Evolutionary conservation across 2,797 vertebrate genomes (phyloP), one percentile per base, ranked within the genome.

Genomic region (Megaceryle alcyon): DNA sequence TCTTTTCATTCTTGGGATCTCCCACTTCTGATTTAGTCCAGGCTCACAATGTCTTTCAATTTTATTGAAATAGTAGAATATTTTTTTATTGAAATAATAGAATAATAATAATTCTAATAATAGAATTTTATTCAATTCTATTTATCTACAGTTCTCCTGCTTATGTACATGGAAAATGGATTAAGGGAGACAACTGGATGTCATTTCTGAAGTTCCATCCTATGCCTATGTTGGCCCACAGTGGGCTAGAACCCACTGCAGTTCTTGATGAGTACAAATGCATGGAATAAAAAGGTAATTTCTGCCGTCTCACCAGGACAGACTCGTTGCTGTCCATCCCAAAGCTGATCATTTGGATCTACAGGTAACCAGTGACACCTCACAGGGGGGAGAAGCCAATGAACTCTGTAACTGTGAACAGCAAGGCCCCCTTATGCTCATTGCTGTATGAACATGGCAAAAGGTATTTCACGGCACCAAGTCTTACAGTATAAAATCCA

Each of bases 121-220:
- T 35, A 35, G 35, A 35, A 35, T 35, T 35, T 35, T 35, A 35
- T 35, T 35, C 35, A 35, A 35, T 35, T 57, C 35, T 43, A 2
- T 64, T 86, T 39, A 56, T 59, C 7, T 26, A 57, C 33, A 73
- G 19, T 26, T 57, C 37, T 66, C 14, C 37, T 53, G 48, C 49
- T 51, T 44, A 44, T 3, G 5, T 4, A 3, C 56, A 33, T 4
- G 25, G 39, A 43, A 80, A 44, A 0, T 5, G 17, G 15, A 1
- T n/a, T n/a, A 33, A 33, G 18, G 63, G 23, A 9, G 25, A 43
- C 20, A 83, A 56, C 6, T 14, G 21, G 7, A 16, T 1, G 6
- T 12, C 9, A 17, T 33, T 71, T 37, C 5, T 11, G 12, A 65
- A 48, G 25, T 15, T 19, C 15, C 44, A 35, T 20, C 49, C n/a